Base-by-base conservation (phyloP, 1,140 invertebrate species). In the Oncopodura yosiiana region DNA sequence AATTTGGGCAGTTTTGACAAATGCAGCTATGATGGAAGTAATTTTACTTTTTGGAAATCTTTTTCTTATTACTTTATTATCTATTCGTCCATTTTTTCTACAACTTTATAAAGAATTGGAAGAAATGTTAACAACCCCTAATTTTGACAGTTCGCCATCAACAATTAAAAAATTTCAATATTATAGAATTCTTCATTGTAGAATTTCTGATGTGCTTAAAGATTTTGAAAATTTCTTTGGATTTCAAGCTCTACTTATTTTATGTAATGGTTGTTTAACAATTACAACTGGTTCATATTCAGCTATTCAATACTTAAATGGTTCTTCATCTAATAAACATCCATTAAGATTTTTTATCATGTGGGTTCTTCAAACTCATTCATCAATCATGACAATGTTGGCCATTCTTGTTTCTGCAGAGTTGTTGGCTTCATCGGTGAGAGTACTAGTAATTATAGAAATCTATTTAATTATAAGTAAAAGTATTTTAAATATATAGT, bases 211-310 rank as follows among this genome's bases (percentile, higher is more conserved):
- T 14, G 37, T 14, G 12, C 19, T 49, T 4, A 21, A 26, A 14
- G 8, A 49, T 49, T 49, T 49, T 37, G 46, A 49, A 37, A 18
- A 9, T 16, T 49, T 36, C 26, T 49, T 49, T 24, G 46, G 46
- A 1, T 49, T 37, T 23, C 12, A 49, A 34, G 32, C 32, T 1
- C 9, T 49, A 6, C 23, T 49, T 6, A 6, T 49, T 5, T 21
- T 49, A 24, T 49, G 46, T 21, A 37, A 30, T 3, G 23, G 19
- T 21, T 37, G 46, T 18, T 37, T 49, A 18, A 49, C 32, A 8
- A 49, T 49, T 24, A 49, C 46, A 24, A 26, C 34, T 23, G 46
- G 46, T 6, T 21, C 38, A 18, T 49, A 49, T 18, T 36, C 46
- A 4, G 38, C 36, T 38, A 37, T 49, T 4, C 46, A 49, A 21